These are phyloP conservation scores for Sclerodermus sp. DNA, from an alignment of 2,888 invertebrate genomes.

Conservation along the genomic window DNA sequence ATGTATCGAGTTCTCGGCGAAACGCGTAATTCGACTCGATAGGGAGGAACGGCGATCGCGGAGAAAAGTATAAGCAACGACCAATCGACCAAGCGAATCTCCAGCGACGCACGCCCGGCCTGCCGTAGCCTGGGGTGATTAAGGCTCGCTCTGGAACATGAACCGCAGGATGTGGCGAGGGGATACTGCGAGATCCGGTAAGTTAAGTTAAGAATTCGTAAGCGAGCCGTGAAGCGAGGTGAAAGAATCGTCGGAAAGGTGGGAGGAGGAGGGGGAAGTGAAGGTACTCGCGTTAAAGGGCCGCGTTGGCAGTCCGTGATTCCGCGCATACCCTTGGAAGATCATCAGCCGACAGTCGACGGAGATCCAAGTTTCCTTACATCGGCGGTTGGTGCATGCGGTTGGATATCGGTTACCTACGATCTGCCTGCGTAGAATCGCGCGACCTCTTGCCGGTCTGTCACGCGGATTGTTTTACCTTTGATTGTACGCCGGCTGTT, in stretches of 20 bases:
- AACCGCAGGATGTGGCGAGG: slow-evolving; percentile 46
- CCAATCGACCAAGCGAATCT: too few species aligned
- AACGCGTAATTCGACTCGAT: too few species aligned
- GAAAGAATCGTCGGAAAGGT: slow-evolving; percentile 9
- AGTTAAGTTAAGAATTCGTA: slow-evolving; percentile 34
- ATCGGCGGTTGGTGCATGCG: slow-evolving; percentile 15
- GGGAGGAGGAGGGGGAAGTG: neutral
- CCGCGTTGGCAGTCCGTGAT: slow-evolving; percentile 33
- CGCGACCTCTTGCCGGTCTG: slow-evolving; percentile 26
- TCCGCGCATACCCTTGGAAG: slow-evolving; percentile 20
- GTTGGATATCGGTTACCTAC: slow-evolving; percentile 47
- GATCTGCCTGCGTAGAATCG: slow-evolving; percentile 17
- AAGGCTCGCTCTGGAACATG: slow-evolving; percentile 27
- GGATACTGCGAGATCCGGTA: slow-evolving; percentile 40
- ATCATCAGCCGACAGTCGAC: slow-evolving; percentile 24
- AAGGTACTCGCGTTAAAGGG: slow-evolving; percentile 1
- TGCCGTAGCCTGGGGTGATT: too few species aligned
- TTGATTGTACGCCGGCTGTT: slow-evolving; percentile 40
- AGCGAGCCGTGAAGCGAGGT: slow-evolving; percentile 4
- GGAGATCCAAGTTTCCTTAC: neutral
- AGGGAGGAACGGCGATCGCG: too few species aligned
- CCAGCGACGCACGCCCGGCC: too few species aligned
- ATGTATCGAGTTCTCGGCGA: too few species aligned
- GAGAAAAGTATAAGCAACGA: too few species aligned
- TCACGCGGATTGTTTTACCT: slow-evolving; percentile 54